These are phyloP conservation scores for Tapera naevia DNA, from an alignment of 2,797 vertebrate genomes.

Conservation along the genomic window DNA sequence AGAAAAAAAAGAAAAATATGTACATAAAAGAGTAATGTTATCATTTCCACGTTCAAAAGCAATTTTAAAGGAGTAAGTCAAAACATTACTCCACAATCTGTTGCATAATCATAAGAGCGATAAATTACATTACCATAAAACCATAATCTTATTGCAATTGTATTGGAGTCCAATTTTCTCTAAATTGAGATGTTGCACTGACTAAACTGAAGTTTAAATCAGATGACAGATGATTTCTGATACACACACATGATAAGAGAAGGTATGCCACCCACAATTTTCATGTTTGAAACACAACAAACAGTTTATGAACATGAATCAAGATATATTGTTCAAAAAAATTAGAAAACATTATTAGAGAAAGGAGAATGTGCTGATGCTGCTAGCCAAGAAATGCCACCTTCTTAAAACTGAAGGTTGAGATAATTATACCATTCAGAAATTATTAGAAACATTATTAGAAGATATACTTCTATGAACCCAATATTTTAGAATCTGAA, in stretches of 20 bases:
- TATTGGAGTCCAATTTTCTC: slow-evolving; percentile 54
- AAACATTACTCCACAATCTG: slow-evolving; percentile 31
- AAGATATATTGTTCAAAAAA: neutral
- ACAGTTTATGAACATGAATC: slow-evolving; percentile 24
- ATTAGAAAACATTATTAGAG: neutral
- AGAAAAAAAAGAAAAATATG: neutral
- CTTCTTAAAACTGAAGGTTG: slow-evolving; percentile 18
- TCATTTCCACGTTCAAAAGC: neutral
- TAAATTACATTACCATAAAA: slow-evolving; percentile 52
- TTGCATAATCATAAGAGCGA: slow-evolving; percentile 31
- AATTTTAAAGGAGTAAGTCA: slow-evolving; percentile 39
- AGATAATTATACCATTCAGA: neutral
- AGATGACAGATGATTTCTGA: slow-evolving; percentile 57
- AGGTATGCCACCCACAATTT: slow-evolving; percentile 44
- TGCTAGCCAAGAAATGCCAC: neutral
- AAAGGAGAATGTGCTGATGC: neutral
- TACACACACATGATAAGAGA: neutral
- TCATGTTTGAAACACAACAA: slow-evolving; percentile 44
- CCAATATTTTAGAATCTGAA: neutral
- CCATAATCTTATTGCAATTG: slow-evolving; percentile 41
- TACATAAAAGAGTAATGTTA: neutral
- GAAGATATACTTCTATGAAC: neutral
- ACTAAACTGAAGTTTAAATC: slow-evolving; percentile 61
- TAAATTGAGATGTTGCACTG: slow-evolving; percentile 30
- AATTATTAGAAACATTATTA: neutral